Base-by-base conservation (phyloP, 2,113 vertebrate genomes). In the Clarias batrachus region DNA sequence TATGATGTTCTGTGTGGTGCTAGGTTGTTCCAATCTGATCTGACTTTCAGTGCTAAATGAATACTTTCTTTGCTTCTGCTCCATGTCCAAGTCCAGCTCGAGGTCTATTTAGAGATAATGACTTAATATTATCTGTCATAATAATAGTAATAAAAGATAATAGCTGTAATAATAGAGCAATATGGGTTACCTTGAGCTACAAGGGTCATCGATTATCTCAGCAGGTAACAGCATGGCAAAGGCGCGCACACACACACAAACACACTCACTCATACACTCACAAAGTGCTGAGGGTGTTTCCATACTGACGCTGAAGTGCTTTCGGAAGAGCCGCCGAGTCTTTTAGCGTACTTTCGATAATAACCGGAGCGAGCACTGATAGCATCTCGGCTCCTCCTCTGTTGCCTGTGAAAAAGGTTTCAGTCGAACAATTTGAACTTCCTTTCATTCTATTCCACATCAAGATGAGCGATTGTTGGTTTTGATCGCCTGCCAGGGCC, bases 401-500 rank as follows among this genome's bases (percentile, higher is more conserved):
- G 12, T 33, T 48, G 33, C 21, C 23, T 11, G 41, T 78, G n/a
- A 78, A 78, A 63, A 85, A 21, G 27, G 21, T 25, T 77, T 54
- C 30, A 52, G 41, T 74, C 57, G 23, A 73, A 76, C 62, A 23
- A n/a, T 84, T 27, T 62, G 82, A 23, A 41, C 7, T 73, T 73
- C 82, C 66, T 71, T 84, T 73, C 82, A 57, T 19, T 70, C 7
- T 57, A 37, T 83, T 71, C 25, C 68, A 60, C n/a, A 73, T 57
- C 11, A 79, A 68, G 12, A 85, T 66, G 68, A 68, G 52, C 60
- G 70, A 84, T 56, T 37, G 59, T 54, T 79, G 5, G 16, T 86
- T 81, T 1, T 48, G 56, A 71, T 60, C 52, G 23, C 77, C 19
- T 71, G 63, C 19, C 77, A 70, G 77, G 9, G 11, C 16, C 27